These are phyloP conservation scores for Astyanax mexicanus DNA, from an alignment of 2,797 vertebrate species.

Conservation along the genomic window DNA sequence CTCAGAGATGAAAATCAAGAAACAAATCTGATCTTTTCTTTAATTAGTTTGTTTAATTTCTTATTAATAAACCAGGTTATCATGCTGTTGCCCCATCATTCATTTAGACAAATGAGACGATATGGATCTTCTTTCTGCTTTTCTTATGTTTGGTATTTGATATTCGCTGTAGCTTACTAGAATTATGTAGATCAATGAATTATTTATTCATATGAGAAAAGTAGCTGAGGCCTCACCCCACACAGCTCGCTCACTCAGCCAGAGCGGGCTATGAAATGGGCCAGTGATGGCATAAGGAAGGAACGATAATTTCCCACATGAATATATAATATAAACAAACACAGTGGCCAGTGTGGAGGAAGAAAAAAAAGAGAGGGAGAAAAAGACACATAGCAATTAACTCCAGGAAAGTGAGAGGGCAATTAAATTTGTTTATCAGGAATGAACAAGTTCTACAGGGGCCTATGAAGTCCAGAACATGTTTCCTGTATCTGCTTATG, in stretches of 20 bases:
- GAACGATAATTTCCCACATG: constrained; percentile 24
- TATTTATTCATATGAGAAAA: constrained; percentile 36
- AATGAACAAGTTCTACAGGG: constrained; percentile 63
- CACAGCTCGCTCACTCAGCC: constrained; percentile 3
- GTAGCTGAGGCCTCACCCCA: constrained; percentile 1
- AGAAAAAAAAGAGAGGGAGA: not conserved
- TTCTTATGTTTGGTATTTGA: constrained; percentile 24
- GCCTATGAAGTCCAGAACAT: constrained; percentile 31
- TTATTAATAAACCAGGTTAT: not conserved
- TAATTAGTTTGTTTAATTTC: too few species aligned
- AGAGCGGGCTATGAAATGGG: not conserved
- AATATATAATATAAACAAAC: constrained; percentile 44
- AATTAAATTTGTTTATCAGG: constrained; percentile 68
- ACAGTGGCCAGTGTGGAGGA: constrained; percentile 6
- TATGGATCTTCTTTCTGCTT: not conserved
- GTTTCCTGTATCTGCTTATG: too few species aligned
- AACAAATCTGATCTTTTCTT: too few species aligned
- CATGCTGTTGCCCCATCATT: not conserved
- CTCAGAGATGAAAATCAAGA: too few species aligned
- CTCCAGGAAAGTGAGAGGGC: constrained; percentile 56
- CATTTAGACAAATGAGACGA: constrained; percentile 2
- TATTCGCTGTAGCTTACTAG: constrained; percentile 26
- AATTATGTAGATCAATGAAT: constrained; percentile 41
- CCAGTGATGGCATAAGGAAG: constrained; percentile 15
- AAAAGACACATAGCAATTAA: constrained; percentile 65